These are phyloP conservation scores for Loxodonta africana DNA, from an alignment of 2,113 vertebrate species.

Conservation along the genomic window DNA sequence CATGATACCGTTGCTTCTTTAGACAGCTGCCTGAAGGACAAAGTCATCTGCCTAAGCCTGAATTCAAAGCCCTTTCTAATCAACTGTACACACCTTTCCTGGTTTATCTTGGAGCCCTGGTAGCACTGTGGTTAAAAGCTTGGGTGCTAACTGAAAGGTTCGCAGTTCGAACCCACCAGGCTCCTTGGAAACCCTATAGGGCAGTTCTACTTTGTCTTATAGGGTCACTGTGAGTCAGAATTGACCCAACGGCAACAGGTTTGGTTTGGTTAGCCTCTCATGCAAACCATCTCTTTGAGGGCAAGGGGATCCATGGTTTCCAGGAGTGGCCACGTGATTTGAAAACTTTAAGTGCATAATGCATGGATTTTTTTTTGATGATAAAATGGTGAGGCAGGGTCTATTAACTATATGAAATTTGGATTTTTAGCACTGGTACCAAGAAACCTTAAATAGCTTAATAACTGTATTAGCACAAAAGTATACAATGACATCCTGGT, in stretches of 20 bases:
- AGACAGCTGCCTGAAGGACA: background rate
- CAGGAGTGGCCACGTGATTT: background rate
- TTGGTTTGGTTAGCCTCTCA: background rate
- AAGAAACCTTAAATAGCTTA: background rate
- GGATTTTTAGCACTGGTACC: background rate
- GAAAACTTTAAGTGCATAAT: background rate
- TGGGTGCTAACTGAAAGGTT: too few species aligned
- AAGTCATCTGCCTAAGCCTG: background rate
- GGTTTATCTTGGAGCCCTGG: background rate
- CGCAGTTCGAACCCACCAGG: too few species aligned
- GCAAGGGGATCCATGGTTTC: background rate
- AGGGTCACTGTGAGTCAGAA: too few species aligned
- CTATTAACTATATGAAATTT: background rate
- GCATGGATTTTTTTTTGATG: background rate
- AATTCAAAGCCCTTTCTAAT: background rate
- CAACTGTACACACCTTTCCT: background rate
- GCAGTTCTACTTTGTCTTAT: too few species aligned
- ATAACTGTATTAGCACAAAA: background rate
- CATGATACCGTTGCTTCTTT: background rate
- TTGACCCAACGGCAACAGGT: too few species aligned
- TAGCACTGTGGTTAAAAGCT: too few species aligned
- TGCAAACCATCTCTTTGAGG: background rate
- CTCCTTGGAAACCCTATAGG: too few species aligned
- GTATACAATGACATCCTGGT: background rate
- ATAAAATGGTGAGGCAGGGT: slow-evolving; percentile 12